Evolutionary conservation across 2,888 invertebrate species (phyloP).

Genomic region (Acronicta leporina): DNA sequence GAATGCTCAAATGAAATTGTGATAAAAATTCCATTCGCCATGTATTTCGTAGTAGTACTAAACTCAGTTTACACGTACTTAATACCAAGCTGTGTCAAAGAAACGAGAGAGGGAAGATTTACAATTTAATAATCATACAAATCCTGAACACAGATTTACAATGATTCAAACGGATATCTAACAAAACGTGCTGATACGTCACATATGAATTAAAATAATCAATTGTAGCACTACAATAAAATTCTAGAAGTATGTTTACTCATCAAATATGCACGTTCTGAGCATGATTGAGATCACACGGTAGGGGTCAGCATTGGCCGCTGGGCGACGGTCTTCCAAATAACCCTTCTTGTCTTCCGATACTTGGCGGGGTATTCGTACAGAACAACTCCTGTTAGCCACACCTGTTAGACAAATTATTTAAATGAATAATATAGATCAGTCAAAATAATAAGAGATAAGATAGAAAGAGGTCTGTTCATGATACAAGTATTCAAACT

Average conservation of each 20-base stretch:
- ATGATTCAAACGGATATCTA: not conserved
- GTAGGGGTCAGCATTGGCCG: slow-evolving; percentile 97
- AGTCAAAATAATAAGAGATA: too few species aligned
- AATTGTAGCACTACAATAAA: not conserved
- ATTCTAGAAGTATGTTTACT: slow-evolving; percentile 83
- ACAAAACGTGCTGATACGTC: not conserved
- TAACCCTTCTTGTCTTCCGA: slow-evolving; percentile 97
- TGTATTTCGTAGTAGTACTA: slow-evolving; percentile 20
- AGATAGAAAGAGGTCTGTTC: too few species aligned
- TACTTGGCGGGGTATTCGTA: slow-evolving; percentile 97
- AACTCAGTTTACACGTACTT: slow-evolving; percentile 11
- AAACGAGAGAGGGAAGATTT: slow-evolving; percentile 10
- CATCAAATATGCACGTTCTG: slow-evolving; percentile 94
- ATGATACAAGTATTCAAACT: too few species aligned
- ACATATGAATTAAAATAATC: not conserved
- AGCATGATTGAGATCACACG: slow-evolving; percentile 94
- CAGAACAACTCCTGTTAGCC: slow-evolving; percentile 97
- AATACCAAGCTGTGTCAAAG: slow-evolving; percentile 11
- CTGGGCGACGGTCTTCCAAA: slow-evolving; percentile 97
- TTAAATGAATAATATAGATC: too few species aligned
- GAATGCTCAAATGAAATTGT: slow-evolving; percentile 35
- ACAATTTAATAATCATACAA: slow-evolving; percentile 22
- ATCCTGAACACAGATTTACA: not conserved
- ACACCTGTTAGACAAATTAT: slow-evolving; percentile 89
- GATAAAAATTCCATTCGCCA: slow-evolving; percentile 34